Evolutionary conservation across 2,113 vertebrate species (phyloP), one percentile per base, ranked within the genome.

Genomic region (Dromaius novaehollandiae): DNA sequence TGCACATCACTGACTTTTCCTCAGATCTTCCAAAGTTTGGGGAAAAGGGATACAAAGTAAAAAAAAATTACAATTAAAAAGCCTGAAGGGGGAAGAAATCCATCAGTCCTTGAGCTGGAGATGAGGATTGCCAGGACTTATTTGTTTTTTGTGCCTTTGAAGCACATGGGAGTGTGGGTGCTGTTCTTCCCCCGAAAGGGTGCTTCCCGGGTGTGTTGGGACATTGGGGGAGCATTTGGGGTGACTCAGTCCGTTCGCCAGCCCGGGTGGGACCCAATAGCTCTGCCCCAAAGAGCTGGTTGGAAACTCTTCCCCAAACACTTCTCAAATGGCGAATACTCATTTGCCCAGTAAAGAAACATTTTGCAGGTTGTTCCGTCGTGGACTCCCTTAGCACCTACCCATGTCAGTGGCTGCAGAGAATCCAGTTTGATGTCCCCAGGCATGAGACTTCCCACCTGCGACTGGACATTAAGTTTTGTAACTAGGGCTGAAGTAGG

Each of bases 211-310:
- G n/a, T 86, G 21, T 53, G 77, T 73, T 0, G 4, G 53, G 50
- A 44, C 0, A 1, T 19, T 18, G 14, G 30, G 17, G 56, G 30
- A 32, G 9, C 0, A 0, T 69, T 55, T 56, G 13, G 42, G 16
- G n/a, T 88, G 46, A 89, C 75, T 93, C 66, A 56, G 32, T 34
- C 53, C 53, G 1, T 0, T 65, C n/a, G 53, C 75, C 28, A 8
- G 64, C 38, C 64, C 32, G 18, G 11, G 58, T 60, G 32, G 58
- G 32, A 60, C 58, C 11, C 58, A n/a, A 34, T 34, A n/a, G 32
- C 32, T 60, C 58, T 60, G 58, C 58, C 32, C 18, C 26, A 60
- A 34, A 34, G 56, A 60, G 17, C 30, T 60, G 56, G 32, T 9
- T 34, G 36, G 64, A 40, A 65, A 42, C 38, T 26, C 36, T 42